These are phyloP conservation scores for Hemaris fuciformis DNA, from an alignment of 2,888 invertebrate genomes.

Conservation along the genomic window DNA sequence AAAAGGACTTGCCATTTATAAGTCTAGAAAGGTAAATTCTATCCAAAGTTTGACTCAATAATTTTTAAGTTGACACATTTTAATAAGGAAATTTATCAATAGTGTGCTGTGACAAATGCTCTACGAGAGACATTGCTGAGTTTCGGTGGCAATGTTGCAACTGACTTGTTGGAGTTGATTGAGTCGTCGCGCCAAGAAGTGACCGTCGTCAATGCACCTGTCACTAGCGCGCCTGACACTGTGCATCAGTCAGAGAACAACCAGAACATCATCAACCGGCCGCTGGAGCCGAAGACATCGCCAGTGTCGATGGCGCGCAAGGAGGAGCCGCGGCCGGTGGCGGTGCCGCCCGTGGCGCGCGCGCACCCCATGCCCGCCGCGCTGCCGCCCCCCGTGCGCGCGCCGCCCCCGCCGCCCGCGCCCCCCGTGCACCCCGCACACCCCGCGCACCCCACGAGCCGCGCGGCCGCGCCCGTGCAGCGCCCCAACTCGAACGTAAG, in stretches of 20 bases:
- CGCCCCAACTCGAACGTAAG: conserved; percentile 68
- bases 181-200: conserved; percentile 41
- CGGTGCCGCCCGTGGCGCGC: conserved; percentile 35
- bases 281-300: conserved; percentile 42
- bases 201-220: neutral
- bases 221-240: conserved; percentile 17
- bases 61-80: neutral
- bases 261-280: conserved; percentile 46
- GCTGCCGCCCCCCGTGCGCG: conserved; percentile 27
- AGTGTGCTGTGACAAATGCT: conserved; percentile 75
- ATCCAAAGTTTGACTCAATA: neutral
- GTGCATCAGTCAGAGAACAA: conserved; percentile 46
- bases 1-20: conserved; percentile 72
- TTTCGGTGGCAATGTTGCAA: conserved; percentile 68
- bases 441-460: conserved; percentile 24
- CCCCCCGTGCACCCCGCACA: conserved; percentile 28
- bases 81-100: conserved; percentile 15
- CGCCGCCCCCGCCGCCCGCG: conserved; percentile 30
- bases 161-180: conserved; percentile 54
- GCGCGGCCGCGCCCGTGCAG: conserved; percentile 27
- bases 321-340: conserved; percentile 25
- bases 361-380: conserved; percentile 30
- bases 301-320: conserved; percentile 20
- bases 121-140: conserved; percentile 70
- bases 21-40: conserved; percentile 66